Base-by-base conservation (phyloP, 1,140 invertebrate species). In the Halyomorpha halys region DNA sequence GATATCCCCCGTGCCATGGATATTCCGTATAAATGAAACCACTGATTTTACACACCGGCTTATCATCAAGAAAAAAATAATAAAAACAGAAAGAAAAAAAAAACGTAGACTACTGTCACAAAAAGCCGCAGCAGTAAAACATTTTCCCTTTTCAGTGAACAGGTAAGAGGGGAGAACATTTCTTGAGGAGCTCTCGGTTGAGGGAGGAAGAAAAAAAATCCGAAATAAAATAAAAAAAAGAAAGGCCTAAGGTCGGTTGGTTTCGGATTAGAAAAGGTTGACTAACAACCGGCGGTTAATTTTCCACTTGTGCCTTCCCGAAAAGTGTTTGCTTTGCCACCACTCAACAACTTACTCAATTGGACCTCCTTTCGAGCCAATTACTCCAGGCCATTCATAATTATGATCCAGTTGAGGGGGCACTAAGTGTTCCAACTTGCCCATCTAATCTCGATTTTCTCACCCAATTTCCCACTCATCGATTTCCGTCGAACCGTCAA, bases 251-350 rank as follows among this genome's bases (percentile, higher is more conserved):
- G 45, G 45, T 47, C 18, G 45, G 45, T 47, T 47, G 45, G 18
- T 15, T 47, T 47, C 45, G 27, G 45, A 47, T 47, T 47, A 47
- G 45, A 47, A 47, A 47, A 47, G 45, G 45, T 47, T 47, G 45
- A 47, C 15, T 47, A 47, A 47, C 3, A 47, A 47, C 3, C 3
- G 14, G 45, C 15, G 14, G 45, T 47, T 47, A n/a, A n/a, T 47
- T 47, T 47, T 47, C 18, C 15, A n/a, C 45, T 47, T 47, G 15
- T 47, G 18, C 15, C 45, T n/a, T 4, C 45, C 14, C 45, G 15
- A 15, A n/a, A 47, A 47, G 3, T 15, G 18, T n/a, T n/a, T 47
- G 18, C 45, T 13, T 47, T 47, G 3, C 45, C 18, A 47, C 18
- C 45, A 47, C 45, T 16, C 45, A 47, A 16, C 45, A 47, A 47